A percentile compares a stretch with the other conserved stretches of the same genome.
Conservation (phyloP, 2,888 invertebrate genomes). For the Anticlea derivata region DNA sequence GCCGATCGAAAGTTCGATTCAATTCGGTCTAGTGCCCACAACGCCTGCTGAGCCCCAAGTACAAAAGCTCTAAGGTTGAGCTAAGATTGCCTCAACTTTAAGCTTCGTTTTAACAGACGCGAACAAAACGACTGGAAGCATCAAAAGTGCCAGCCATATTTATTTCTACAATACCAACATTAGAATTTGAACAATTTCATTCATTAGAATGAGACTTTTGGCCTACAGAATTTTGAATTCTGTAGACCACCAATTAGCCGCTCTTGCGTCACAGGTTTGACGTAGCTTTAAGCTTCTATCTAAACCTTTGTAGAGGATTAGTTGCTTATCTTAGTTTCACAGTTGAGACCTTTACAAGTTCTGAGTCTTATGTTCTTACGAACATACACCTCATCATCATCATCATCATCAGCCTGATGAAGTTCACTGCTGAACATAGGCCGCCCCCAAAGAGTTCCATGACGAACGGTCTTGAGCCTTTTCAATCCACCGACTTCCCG, state of each 20-base stretch:
- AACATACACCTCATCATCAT: neutral
- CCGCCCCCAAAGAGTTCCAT: too few relatives aligned
- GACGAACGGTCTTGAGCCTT: too few relatives aligned
- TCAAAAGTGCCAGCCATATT: too few relatives aligned
- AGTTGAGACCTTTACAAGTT: conserved; percentile 4
- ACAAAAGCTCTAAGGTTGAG: neutral
- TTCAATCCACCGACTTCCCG: too few relatives aligned
- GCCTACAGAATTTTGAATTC: too few relatives aligned
- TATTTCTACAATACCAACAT: too few relatives aligned
- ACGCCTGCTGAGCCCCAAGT: neutral
- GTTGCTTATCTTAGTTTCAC: conserved; percentile 12
- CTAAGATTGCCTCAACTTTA: neutral
- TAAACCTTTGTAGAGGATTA: conserved; percentile 6
- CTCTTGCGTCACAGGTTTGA: neutral
- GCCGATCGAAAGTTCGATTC: neutral
- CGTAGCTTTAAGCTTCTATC: neutral
- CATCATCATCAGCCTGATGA: too few relatives aligned
- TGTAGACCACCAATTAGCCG: too few relatives aligned
- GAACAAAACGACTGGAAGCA: too few relatives aligned
- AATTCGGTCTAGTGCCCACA: neutral
- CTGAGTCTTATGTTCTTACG: neutral
- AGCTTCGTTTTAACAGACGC: neutral
- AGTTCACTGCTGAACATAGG: too few relatives aligned
- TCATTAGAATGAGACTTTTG: too few relatives aligned
- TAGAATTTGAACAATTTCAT: too few relatives aligned